Conservation (phyloP, 2,113 vertebrate species). For the Chloropsis cyanopogon region DNA sequence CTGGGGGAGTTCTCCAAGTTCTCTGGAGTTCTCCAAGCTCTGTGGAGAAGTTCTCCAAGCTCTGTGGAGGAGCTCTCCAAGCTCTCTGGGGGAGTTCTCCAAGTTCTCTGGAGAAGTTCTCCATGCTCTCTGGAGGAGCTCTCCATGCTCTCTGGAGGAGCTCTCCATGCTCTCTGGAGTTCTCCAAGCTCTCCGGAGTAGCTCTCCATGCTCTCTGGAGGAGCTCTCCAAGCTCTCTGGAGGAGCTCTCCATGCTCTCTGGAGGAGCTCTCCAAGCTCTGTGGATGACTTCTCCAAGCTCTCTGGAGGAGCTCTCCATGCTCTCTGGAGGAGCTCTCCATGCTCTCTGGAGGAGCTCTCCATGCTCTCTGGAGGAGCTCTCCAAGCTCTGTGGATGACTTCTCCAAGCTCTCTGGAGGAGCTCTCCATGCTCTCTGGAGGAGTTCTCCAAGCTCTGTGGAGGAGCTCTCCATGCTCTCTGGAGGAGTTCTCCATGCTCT, state of each 20-base stretch:
- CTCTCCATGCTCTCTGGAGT: not conserved
- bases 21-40: too few species aligned
- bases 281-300: too few species aligned
- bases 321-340: too few species aligned
- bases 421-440: not conserved
- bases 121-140: not conserved
- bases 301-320: too few species aligned
- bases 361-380: not conserved
- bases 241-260: not conserved
- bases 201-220: not conserved
- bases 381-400: not conserved
- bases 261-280: not conserved
- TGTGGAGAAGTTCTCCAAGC: not conserved
- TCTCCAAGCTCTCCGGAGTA: not conserved
- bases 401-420: not conserved
- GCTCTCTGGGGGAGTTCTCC: not conserved
- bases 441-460: not conserved
- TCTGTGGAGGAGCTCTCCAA: not conserved
- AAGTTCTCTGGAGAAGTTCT: not conserved
- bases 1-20: too few species aligned
- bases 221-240: not conserved
- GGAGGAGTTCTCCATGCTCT: not conserved
- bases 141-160: not conserved
- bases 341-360: too few species aligned
- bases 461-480: not conserved